These are phyloP conservation scores for Muschampia plurimacula DNA, from an alignment of 2,888 invertebrate species.

Conservation along the genomic window DNA sequence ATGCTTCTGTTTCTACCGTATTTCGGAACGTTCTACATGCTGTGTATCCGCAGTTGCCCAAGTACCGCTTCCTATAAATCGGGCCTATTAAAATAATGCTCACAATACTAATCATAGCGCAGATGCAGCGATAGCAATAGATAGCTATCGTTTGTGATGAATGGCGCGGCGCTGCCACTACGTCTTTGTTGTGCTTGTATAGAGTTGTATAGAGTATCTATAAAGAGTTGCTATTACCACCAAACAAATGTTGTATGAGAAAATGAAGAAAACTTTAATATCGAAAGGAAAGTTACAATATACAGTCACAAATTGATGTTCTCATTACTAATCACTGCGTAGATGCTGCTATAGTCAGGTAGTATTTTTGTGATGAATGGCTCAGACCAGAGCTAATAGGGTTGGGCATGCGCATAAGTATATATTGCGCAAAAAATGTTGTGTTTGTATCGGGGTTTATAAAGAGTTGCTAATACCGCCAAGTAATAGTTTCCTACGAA, in stretches of 20 bases:
- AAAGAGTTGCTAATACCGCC: slow-evolving; percentile 45
- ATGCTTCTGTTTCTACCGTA: not conserved
- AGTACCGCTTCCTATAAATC: slow-evolving; percentile 58
- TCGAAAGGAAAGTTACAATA: too few species aligned
- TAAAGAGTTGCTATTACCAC: slow-evolving; percentile 45
- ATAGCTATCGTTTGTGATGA: slow-evolving; percentile 72
- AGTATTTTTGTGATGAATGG: too few species aligned
- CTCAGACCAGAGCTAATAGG: too few species aligned
- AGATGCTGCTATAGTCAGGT: too few species aligned
- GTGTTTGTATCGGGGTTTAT: slow-evolving; percentile 46
- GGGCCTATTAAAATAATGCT: slow-evolving; percentile 70
- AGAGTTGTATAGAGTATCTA: too few species aligned
- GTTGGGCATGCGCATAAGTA: too few species aligned
- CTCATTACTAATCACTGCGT: too few species aligned
- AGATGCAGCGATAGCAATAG: slow-evolving; percentile 64
- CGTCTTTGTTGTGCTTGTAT: slow-evolving; percentile 64
- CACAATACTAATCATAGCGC: slow-evolving; percentile 70
- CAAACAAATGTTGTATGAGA: not conserved
- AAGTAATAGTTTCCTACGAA: not conserved
- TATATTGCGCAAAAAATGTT: slow-evolving; percentile 49
- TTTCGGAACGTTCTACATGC: slow-evolving; percentile 16
- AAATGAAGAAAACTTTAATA: not conserved
- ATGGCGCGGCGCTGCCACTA: slow-evolving; percentile 60
- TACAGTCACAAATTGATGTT: too few species aligned
- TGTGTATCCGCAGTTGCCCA: slow-evolving; percentile 9